phyloP scores from a whole-genome alignment of 2,113 vertebrate genomes.

The Bubo blakistoni region DNA sequence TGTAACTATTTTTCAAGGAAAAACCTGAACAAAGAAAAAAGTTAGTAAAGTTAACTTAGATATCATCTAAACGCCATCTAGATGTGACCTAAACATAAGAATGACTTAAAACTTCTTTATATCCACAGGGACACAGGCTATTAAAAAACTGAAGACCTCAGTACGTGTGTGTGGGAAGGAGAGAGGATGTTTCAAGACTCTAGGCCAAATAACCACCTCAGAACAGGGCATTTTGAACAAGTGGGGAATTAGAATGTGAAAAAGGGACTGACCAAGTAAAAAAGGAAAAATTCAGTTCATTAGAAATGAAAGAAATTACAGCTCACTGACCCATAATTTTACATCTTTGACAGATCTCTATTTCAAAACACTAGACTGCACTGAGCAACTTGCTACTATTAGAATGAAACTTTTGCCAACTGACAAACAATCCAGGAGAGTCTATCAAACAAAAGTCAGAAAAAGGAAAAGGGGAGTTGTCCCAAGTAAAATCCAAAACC shows the following conservation, averaged over 20 bases:
- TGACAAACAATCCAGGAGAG: not conserved
- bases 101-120: not conserved
- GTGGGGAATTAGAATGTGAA: not conserved
- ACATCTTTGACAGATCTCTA: not conserved
- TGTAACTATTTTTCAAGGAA: not conserved
- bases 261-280: not conserved
- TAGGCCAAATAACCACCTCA: not conserved
- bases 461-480: rapidly evolving
- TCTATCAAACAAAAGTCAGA: not conserved
- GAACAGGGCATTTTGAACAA: not conserved
- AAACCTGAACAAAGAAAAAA: not conserved
- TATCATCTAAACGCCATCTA: not conserved
- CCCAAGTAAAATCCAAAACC: not conserved
- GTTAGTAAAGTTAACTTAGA: not conserved
- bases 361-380: not conserved
- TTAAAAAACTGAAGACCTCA: not conserved
- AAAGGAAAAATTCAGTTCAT: not conserved
- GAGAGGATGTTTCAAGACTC: not conserved
- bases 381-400: rapidly evolving
- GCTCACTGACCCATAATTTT: rapidly evolving
- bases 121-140: not conserved
- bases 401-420: not conserved
- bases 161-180: not conserved
- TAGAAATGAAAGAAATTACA: not conserved
- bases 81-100: not conserved